Conservation (phyloP, 1,140 invertebrate genomes). For the Paramacrobiotus metropolitanus region DNA sequence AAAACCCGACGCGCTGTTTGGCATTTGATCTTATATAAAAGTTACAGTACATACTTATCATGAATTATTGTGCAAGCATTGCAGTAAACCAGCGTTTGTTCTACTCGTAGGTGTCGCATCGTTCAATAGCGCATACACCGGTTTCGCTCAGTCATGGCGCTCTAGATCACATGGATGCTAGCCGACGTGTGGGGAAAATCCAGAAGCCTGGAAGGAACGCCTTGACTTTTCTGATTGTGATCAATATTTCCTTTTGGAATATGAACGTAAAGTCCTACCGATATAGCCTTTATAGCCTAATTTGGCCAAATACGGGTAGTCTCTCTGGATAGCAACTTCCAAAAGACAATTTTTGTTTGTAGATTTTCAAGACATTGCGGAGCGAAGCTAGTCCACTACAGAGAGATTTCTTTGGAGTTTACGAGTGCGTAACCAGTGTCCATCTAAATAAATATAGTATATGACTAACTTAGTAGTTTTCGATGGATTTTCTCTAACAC, state of each 20-base stretch:
- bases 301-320: background rate
- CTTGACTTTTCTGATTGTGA: background rate
- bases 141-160: too few species aligned
- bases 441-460: background rate
- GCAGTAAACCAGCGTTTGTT: too few species aligned
- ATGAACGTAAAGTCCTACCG: background rate
- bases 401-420: conserved; percentile 54
- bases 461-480: too few species aligned
- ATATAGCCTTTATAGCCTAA: too few species aligned
- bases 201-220: background rate
- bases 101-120: background rate
- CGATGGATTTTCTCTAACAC: too few species aligned
- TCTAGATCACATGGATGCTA: too few species aligned
- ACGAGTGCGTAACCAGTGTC: background rate
- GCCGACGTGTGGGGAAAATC: background rate
- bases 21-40: too few species aligned
- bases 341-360: background rate
- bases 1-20: too few species aligned
- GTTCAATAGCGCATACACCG: background rate
- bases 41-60: too few species aligned
- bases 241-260: background rate
- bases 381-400: conserved; percentile 70
- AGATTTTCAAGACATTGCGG: conserved; percentile 35
- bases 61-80: too few species aligned
- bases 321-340: background rate